Evolutionary conservation across 2,888 invertebrate species (phyloP).

Genomic region (Apoda limacodes): DNA sequence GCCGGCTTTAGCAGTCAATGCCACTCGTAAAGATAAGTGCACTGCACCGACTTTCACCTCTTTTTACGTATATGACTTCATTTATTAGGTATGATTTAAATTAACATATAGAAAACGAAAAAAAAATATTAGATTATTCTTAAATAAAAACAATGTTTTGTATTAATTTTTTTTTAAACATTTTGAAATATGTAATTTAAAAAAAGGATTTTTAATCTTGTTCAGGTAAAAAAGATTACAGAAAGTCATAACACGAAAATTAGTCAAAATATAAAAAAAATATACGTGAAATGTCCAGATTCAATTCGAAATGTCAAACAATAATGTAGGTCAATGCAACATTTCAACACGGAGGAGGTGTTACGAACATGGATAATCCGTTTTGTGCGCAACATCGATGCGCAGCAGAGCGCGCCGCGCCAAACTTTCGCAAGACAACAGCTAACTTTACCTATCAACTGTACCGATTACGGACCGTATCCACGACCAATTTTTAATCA

Average conservation of each 20-base stretch:
- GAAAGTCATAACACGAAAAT: too few species aligned
- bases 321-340: conserved; percentile 18
- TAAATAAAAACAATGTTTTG: too few species aligned
- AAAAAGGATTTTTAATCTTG: too few species aligned
- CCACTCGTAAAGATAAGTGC: conserved; percentile 24
- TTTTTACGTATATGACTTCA: too few species aligned
- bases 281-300: neutral
- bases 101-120: too few species aligned
- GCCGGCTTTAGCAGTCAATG: conserved; percentile 30
- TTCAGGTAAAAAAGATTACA: too few species aligned
- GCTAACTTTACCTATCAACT: too few species aligned
- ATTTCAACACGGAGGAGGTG: conserved; percentile 27
- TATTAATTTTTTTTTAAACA: too few species aligned
- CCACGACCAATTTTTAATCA: neutral
- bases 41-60: conserved; percentile 31
- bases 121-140: too few species aligned
- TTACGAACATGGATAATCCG: conserved; percentile 39
- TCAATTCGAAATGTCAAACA: neutral
- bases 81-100: too few species aligned
- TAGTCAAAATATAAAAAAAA: too few species aligned
- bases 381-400: conserved; percentile 43
- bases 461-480: neutral
- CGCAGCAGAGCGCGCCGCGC: conserved; percentile 42
- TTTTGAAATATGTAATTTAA: too few species aligned
- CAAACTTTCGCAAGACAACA: conserved; percentile 41